These are phyloP conservation scores for Noctilio leporinus DNA, from an alignment of 2,113 vertebrate genomes.

Conservation along the genomic window DNA sequence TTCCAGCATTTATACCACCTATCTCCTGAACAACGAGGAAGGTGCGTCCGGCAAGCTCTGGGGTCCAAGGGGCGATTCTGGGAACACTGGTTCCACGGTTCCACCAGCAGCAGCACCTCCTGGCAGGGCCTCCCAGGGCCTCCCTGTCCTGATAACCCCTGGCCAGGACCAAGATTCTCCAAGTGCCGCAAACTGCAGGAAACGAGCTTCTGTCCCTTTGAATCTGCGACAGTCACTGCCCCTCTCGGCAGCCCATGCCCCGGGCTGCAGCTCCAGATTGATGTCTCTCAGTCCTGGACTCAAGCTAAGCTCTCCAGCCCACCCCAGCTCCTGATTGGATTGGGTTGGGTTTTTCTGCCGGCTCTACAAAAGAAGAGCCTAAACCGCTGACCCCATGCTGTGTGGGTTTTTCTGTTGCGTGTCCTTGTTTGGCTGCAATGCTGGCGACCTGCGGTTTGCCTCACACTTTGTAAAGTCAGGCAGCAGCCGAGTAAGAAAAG, in stretches of 20 bases:
- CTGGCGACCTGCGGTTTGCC: slow-evolving; percentile 1
- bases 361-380: rapidly evolving
- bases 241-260: not conserved
- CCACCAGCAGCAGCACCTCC: slow-evolving; percentile 15
- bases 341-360: not conserved
- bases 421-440: not conserved
- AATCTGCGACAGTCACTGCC: slow-evolving; percentile 39
- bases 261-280: not conserved
- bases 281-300: not conserved
- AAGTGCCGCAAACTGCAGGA: slow-evolving; percentile 62
- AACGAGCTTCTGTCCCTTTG: slow-evolving; percentile 65
- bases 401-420: not conserved
- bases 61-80: not conserved
- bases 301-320: not conserved
- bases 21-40: not conserved
- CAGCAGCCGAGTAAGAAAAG: not conserved
- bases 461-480: not conserved
- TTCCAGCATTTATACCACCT: rapidly evolving
- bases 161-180: not conserved
- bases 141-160: slow-evolving; percentile 28
- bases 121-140: slow-evolving; percentile 30
- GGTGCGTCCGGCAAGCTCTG: not conserved
- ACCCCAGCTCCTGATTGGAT: rapidly evolving
- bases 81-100: slow-evolving; percentile 44
- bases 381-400: not conserved